Percentiles rank a stretch among this genome's conserved stretches.
Conservation (phyloP, 2,113 vertebrate species). For the Echinops telfairi region DNA sequence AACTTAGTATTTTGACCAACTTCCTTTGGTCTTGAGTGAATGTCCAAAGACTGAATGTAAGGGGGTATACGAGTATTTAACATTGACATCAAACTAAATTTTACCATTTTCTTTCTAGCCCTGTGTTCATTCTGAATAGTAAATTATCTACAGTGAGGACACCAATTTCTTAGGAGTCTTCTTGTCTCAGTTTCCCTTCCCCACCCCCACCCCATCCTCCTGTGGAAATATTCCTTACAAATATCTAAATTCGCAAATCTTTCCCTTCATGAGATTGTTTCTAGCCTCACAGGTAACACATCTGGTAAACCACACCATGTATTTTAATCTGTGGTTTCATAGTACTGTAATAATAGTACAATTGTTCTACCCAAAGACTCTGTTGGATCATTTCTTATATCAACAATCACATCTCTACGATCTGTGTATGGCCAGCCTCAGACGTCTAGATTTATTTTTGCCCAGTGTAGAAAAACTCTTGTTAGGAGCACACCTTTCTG, state of each 20-base stretch:
- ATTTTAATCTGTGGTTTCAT: constrained; percentile 19
- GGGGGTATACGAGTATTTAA: neutral
- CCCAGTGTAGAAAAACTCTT: neutral
- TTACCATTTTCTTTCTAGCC: neutral
- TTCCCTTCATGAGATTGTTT: constrained; percentile 13
- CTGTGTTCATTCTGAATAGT: neutral
- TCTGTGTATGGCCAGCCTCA: neutral
- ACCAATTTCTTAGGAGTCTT: neutral
- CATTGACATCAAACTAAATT: neutral
- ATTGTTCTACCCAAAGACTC: neutral
- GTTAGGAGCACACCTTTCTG: neutral
- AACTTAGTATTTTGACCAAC: neutral
- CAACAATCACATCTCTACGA: neutral
- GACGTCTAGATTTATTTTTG: neutral
- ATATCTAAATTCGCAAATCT: neutral
- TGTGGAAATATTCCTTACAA: neutral
- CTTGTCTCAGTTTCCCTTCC: neutral
- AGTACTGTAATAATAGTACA: neutral
- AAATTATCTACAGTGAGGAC: neutral
- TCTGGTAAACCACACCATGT: neutral
- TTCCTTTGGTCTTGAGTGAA: neutral
- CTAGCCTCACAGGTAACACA: neutral
- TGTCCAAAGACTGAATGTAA: neutral
- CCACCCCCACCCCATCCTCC: no score
- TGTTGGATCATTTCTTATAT: neutral